Percentiles rank a stretch among this genome's conserved stretches.
Conservation (phyloP, 2,888 invertebrate genomes). For the Drosophila neoperkinsi region DNA sequence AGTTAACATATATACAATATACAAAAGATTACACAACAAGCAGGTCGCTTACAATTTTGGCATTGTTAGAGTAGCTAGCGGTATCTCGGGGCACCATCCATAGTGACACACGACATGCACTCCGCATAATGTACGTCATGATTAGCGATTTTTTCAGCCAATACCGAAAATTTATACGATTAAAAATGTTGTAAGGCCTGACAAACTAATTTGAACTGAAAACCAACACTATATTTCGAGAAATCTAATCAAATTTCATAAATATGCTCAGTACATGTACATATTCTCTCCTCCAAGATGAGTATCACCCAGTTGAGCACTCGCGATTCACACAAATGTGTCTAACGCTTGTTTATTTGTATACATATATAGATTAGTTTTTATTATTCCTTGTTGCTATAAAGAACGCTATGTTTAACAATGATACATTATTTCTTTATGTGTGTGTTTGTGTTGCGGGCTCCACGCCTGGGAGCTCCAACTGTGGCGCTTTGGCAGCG, state of each 20-base stretch:
- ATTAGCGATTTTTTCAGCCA: constrained; percentile 43
- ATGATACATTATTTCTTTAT: constrained; percentile 61
- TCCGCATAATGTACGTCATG: constrained; percentile 15
- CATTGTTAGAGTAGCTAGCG: constrained; percentile 10
- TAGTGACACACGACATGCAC: constrained; percentile 11
- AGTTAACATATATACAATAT: neutral
- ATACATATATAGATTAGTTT: constrained; percentile 50
- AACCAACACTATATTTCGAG: neutral
- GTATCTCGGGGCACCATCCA: neutral
- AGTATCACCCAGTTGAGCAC: neutral
- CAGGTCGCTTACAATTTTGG: constrained; percentile 1
- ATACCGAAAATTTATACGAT: constrained; percentile 9
- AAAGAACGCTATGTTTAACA: constrained; percentile 71
- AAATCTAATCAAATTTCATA: neutral
- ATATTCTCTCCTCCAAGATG: neutral
- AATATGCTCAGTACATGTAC: neutral
- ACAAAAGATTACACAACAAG: neutral
- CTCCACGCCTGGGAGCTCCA: constrained; percentile 20
- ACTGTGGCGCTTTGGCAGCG: constrained; percentile 62
- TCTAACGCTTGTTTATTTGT: neutral
- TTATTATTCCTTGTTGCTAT: constrained; percentile 68
- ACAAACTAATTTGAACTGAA: neutral
- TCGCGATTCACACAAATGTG: neutral
- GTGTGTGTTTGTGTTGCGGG: constrained; percentile 43
- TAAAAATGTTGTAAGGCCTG: neutral